Percentiles rank a stretch among this genome's conserved stretches.
phyloP scores from a whole-genome alignment of 2,113 vertebrate species.

The Ammodytes dubius region DNA sequence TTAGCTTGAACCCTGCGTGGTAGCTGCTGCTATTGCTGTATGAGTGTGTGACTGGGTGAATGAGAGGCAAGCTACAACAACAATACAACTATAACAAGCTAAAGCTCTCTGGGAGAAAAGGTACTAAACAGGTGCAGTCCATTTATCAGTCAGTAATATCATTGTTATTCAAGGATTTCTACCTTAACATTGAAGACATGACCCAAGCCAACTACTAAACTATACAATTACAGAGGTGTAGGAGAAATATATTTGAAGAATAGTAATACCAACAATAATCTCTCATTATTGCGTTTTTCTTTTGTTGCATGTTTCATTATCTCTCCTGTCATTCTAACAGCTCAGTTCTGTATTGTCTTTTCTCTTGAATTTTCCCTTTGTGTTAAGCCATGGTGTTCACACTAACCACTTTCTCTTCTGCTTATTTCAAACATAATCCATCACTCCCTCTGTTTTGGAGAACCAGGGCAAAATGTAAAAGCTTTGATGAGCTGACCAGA shows the following conservation, averaged over 20 bases:
- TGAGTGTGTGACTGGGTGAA: no score
- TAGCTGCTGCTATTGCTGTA: no score
- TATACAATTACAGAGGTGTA: neutral
- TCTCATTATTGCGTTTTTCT: neutral
- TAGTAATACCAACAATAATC: neutral
- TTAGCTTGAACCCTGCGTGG: no score
- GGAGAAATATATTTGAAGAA: neutral
- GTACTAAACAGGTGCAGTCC: no score
- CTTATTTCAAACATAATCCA: slow-evolving; percentile 39
- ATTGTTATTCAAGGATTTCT: no score
- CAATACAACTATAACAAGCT: no score
- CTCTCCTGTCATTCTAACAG: slow-evolving; percentile 22
- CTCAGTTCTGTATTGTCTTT: slow-evolving; percentile 18
- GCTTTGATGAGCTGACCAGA: slow-evolving; percentile 15
- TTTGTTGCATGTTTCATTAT: slow-evolving; percentile 1
- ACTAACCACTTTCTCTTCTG: slow-evolving; percentile 6
- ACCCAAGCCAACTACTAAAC: neutral
- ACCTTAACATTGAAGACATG: neutral
- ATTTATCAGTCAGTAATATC: no score
- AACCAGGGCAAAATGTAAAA: slow-evolving; percentile 21
- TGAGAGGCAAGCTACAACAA: no score
- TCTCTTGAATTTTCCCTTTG: slow-evolving; percentile 37
- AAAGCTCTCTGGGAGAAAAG: no score
- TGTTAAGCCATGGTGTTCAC: slow-evolving; percentile 10
- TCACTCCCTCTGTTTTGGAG: neutral